A percentile compares a stretch with the other conserved stretches of the same genome.
phyloP scores from a whole-genome alignment of 2,113 vertebrate genomes.

The Eonycteris spelaea region DNA sequence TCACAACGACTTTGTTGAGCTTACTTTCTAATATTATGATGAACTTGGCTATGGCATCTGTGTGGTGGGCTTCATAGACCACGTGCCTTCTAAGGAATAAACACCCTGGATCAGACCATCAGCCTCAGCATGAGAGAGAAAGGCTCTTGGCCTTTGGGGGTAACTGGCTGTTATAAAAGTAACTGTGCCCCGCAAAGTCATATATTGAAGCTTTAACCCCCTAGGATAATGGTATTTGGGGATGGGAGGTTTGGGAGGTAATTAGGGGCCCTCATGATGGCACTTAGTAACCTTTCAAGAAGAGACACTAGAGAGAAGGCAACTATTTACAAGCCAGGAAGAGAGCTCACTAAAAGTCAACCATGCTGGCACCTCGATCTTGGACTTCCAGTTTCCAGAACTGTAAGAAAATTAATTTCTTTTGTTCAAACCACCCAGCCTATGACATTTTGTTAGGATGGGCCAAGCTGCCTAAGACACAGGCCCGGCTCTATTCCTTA shows the following conservation, averaged over 20 bases:
- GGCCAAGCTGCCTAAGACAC: neutral
- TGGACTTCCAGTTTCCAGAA: neutral
- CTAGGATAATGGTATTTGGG: no score
- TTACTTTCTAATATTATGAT: slow-evolving; percentile 91
- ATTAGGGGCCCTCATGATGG: no score
- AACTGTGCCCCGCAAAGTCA: neutral
- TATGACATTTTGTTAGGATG: neutral
- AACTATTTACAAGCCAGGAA: no score
- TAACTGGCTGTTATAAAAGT: neutral
- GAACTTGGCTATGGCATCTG: slow-evolving; percentile 92
- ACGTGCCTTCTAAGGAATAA: slow-evolving; percentile 90
- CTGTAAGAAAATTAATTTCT: neutral
- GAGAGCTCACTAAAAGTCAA: no score
- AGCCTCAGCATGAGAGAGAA: slow-evolving; percentile 31
- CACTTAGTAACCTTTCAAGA: neutral
- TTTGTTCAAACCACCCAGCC: neutral
- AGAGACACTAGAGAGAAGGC: neutral
- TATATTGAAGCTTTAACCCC: no score
- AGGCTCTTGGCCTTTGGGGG: neutral
- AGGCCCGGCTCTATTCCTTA: neutral
- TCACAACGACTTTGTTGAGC: slow-evolving; percentile 92
- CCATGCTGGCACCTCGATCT: no score
- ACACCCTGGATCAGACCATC: slow-evolving; percentile 50
- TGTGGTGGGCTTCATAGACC: slow-evolving; percentile 87
- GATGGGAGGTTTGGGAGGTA: no score